phyloP scores from a whole-genome alignment of 2,797 vertebrate genomes.

The Micromesistius poutassou region DNA sequence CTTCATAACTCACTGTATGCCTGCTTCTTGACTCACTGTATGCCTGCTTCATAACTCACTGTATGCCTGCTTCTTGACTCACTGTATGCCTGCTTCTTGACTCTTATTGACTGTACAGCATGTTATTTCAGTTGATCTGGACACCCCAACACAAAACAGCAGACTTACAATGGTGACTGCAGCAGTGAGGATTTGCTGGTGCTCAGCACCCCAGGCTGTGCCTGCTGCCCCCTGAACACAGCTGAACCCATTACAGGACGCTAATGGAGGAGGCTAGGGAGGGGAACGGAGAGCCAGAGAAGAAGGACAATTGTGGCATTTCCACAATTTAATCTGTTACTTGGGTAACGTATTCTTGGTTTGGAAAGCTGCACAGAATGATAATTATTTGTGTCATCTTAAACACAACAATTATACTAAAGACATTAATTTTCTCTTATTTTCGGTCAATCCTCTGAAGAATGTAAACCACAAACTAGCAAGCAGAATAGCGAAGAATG shows the following conservation, averaged over 20 bases:
- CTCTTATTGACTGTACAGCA: conserved; percentile 2
- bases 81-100: neutral
- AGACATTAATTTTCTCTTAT: neutral
- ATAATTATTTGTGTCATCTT: neutral
- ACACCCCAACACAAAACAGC: conserved; percentile 21
- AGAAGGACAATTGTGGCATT: neutral
- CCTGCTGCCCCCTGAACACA: conserved; percentile 15
- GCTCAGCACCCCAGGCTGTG: conserved; percentile 19
- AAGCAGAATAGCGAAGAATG: neutral
- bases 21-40: too few relatives aligned
- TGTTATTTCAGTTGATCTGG: conserved; percentile 20
- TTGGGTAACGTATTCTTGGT: conserved; percentile 41
- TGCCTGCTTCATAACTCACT: too few relatives aligned
- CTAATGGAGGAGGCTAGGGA: neutral
- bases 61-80: too few relatives aligned
- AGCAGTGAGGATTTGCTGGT: conserved; percentile 9
- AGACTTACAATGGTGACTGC: conserved; percentile 44
- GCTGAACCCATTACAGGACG: conserved; percentile 24
- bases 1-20: too few relatives aligned
- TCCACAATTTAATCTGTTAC: conserved; percentile 12
- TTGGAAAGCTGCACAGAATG: conserved; percentile 24
- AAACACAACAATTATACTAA: neutral
- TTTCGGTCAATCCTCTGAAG: neutral
- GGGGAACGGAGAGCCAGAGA: conserved; percentile 1
- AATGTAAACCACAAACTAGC: neutral